A percentile compares a stretch with the other conserved stretches of the same genome.
Conservation (phyloP, 2,888 invertebrate species). For the Idaea straminata region DNA sequence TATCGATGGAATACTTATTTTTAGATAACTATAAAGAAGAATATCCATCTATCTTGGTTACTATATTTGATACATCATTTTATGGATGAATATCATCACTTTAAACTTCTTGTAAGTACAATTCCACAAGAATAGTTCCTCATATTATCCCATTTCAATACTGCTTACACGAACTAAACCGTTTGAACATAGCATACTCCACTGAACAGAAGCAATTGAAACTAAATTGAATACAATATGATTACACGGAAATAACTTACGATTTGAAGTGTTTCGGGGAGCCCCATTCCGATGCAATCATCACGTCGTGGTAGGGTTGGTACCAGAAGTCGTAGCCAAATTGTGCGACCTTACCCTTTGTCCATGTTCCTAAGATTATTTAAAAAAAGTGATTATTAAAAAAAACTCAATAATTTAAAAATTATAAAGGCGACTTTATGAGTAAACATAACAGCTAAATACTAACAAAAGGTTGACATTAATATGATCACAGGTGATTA, state of each 20-base stretch:
- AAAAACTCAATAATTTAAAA: not conserved
- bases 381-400: not conserved
- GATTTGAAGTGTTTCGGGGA: conserved; percentile 89
- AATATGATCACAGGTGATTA: too few species aligned
- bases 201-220: conserved; percentile 12
- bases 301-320: conserved; percentile 94
- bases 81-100: not conserved
- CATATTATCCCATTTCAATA: not conserved
- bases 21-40: too few species aligned
- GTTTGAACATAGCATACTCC: conserved; percentile 19
- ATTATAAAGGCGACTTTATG: too few species aligned
- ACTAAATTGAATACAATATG: conserved; percentile 19
- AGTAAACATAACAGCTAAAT: too few species aligned
- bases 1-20: too few species aligned
- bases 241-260: conserved; percentile 62
- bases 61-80: not conserved
- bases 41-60: too few species aligned
- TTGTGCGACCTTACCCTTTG: conserved; percentile 83
- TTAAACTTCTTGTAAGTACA: not conserved
- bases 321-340: conserved; percentile 99
- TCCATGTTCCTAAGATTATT: conserved; percentile 84
- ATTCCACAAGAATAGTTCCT: conserved; percentile 5
- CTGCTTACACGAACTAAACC: conserved; percentile 8
- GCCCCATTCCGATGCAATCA: conserved; percentile 97
- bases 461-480: too few species aligned